These are phyloP conservation scores for Rhinopomastus cyanomelas DNA, from an alignment of 2,113 vertebrate genomes.

Conservation along the genomic window DNA sequence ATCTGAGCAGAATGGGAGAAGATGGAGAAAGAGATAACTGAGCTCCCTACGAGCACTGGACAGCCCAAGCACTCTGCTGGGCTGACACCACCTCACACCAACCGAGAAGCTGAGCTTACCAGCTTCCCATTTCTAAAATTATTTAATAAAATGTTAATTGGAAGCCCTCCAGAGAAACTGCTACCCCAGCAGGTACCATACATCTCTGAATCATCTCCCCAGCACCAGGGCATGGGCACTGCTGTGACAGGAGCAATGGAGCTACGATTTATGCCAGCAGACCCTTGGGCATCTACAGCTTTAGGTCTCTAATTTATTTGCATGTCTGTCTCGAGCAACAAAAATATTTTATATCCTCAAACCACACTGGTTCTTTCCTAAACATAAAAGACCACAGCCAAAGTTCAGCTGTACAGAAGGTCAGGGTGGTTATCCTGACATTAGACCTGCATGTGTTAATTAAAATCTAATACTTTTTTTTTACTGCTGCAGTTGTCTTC, in stretches of 20 bases:
- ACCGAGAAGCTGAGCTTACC: not conserved
- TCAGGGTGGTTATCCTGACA: not conserved
- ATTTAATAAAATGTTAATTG: not conserved
- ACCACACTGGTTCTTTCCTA: not conserved
- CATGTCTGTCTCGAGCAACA: not conserved
- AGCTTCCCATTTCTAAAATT: not conserved
- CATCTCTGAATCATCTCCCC: not conserved
- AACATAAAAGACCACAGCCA: not conserved
- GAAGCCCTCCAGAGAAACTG: not conserved
- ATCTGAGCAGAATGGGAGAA: not conserved
- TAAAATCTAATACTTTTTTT: constrained; percentile 3
- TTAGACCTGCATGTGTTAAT: constrained; percentile 4
- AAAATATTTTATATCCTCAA: not conserved
- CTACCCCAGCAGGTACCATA: not conserved
- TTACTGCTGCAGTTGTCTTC: not conserved
- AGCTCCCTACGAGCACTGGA: not conserved
- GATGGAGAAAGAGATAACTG: not conserved
- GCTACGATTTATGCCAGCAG: not conserved
- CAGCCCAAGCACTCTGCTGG: not conserved
- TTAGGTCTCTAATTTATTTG: not conserved
- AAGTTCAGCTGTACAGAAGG: not conserved
- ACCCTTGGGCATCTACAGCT: not conserved
- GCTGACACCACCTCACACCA: fast-evolving
- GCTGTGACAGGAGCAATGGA: not conserved
- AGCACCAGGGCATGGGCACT: not conserved